A percentile compares a stretch with the other conserved stretches of the same genome.
Evolutionary conservation across 2,797 vertebrate genomes (phyloP).

Genomic region (Allenopithecus nigroviridis): DNA sequence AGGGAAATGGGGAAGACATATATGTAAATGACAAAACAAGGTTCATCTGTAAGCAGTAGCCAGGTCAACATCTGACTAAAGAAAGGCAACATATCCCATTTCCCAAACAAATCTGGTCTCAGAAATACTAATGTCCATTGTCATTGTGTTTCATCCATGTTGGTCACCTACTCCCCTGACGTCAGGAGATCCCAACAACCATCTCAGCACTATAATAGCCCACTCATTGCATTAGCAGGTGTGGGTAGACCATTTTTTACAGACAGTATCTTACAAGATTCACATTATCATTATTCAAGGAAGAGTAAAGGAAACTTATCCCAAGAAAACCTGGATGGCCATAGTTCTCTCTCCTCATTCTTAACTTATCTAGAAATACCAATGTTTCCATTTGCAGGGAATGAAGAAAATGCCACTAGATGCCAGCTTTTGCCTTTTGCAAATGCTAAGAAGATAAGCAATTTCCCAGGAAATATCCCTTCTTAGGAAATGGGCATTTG

Average conservation of each 20-base stretch:
- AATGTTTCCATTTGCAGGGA: neutral
- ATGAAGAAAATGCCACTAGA: neutral
- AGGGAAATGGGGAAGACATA: neutral
- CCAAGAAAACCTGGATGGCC: neutral
- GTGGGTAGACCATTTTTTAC: neutral
- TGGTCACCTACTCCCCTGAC: neutral
- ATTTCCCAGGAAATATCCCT: neutral
- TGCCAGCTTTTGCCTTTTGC: neutral
- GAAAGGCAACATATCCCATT: neutral
- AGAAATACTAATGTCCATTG: neutral
- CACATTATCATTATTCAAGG: neutral
- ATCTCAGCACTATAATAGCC: neutral
- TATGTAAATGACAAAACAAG: neutral
- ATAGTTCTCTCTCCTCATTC: neutral
- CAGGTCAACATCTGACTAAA: neutral
- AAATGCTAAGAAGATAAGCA: neutral
- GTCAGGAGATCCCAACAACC: neutral
- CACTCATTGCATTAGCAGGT: neutral
- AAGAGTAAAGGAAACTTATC: neutral
- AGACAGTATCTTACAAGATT: neutral
- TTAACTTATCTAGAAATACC: neutral
- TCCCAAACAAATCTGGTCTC: neutral
- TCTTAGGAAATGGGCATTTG: slow-evolving; percentile 41
- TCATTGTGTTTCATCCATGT: neutral
- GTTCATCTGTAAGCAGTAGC: neutral